Conservation (phyloP, 2,113 vertebrate genomes). For the Tamias sibiricus region DNA sequence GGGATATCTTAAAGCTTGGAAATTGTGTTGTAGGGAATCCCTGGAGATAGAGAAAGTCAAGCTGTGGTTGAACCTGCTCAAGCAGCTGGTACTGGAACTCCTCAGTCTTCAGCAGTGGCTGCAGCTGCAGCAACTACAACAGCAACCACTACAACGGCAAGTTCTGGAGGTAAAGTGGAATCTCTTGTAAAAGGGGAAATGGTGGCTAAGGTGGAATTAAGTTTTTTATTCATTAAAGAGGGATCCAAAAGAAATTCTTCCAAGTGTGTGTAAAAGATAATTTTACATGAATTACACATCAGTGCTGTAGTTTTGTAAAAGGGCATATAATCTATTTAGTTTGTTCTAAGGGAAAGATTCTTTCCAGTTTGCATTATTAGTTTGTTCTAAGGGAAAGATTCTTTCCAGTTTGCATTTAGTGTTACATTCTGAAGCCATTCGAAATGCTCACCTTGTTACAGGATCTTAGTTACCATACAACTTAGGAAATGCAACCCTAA, state of each 20-base stretch:
- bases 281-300: background rate
- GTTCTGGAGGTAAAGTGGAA: slow-evolving; percentile 86
- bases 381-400: too few species aligned
- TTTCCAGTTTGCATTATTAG: background rate
- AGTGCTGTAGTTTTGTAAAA: background rate
- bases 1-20: slow-evolving; percentile 57
- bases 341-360: background rate
- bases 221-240: slow-evolving; percentile 1
- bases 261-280: background rate
- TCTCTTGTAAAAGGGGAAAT: background rate
- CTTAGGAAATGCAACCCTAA: background rate
- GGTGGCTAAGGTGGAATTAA: background rate
- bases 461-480: background rate
- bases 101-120: slow-evolving; percentile 86
- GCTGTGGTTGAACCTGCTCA: slow-evolving; percentile 87
- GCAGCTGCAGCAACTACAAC: slow-evolving; percentile 85
- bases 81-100: slow-evolving; percentile 84
- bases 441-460: background rate
- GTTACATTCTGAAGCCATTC: background rate
- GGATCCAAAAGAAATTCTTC: background rate
- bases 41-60: slow-evolving; percentile 90
- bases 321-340: background rate
- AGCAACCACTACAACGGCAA: slow-evolving; percentile 82
- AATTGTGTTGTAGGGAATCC: slow-evolving; percentile 91
- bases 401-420: background rate